Conservation (phyloP, 2,888 invertebrate species). For the Amphipyra berbera region DNA sequence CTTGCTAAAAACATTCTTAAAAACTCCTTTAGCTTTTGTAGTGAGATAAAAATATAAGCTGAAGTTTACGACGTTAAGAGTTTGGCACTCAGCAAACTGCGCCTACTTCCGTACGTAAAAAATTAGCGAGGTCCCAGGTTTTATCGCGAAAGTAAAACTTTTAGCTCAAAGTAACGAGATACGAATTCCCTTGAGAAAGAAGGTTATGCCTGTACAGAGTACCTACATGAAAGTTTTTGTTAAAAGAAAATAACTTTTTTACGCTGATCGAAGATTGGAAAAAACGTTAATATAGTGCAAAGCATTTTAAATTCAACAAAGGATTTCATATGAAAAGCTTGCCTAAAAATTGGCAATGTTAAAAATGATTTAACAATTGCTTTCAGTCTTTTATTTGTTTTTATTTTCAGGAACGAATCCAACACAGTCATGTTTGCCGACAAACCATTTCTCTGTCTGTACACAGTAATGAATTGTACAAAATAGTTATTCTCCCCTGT, state of each 20-base stretch:
- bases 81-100: slow-evolving; percentile 50
- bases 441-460: neutral
- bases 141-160: slow-evolving; percentile 44
- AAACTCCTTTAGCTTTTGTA: slow-evolving; percentile 39
- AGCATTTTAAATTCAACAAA: no score
- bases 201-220: slow-evolving; percentile 15
- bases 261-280: slow-evolving; percentile 2
- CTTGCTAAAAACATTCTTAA: slow-evolving; percentile 35
- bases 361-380: no score
- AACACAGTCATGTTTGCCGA: neutral
- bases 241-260: slow-evolving; percentile 1
- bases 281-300: neutral
- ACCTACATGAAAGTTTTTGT: slow-evolving; percentile 4
- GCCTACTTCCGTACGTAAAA: slow-evolving; percentile 52
- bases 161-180: slow-evolving; percentile 27
- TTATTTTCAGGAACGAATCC: slow-evolving; percentile 4
- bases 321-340: no score
- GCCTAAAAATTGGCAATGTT: no score
- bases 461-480: neutral
- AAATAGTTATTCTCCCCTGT: neutral
- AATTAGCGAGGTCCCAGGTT: slow-evolving; percentile 48
- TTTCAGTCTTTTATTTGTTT: neutral
- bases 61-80: slow-evolving; percentile 52
- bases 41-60: slow-evolving; percentile 50
- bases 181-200: slow-evolving; percentile 32